A percentile compares a stretch with the other conserved stretches of the same genome.
Conservation (phyloP, 1,140 invertebrate species). For the Drepana arcuata region DNA sequence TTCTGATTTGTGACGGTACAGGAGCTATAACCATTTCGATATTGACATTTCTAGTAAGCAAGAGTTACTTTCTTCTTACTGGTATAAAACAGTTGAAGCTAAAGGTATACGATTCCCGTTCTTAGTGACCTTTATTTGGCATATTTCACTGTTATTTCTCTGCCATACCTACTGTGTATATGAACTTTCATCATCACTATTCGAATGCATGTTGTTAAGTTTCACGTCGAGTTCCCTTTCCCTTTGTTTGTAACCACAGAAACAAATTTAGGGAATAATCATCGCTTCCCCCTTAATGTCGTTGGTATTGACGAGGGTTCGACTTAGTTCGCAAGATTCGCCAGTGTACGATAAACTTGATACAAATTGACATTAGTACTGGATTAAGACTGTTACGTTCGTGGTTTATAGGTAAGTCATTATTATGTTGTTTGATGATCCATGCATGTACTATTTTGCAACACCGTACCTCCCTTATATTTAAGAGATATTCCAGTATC, state of each 20-base stretch:
- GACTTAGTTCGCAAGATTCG: constrained; percentile 13
- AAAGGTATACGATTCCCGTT: no score
- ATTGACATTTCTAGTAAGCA: not conserved
- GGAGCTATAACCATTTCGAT: not conserved
- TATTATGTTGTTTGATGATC: not conserved
- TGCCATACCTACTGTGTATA: not conserved
- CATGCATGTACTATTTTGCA: not conserved
- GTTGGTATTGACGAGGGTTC: constrained; percentile 24
- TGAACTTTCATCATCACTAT: not conserved
- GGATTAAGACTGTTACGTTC: not conserved
- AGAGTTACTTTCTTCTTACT: not conserved
- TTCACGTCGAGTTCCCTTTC: constrained; percentile 1
- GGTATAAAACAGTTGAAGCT: not conserved
- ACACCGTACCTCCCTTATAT: no score
- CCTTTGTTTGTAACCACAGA: constrained; percentile 19
- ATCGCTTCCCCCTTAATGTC: constrained; percentile 11
- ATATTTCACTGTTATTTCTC: constrained; percentile 5
- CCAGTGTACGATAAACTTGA: no score
- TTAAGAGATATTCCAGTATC: not conserved
- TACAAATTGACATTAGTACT: not conserved
- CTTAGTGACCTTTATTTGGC: no score
- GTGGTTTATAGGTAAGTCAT: not conserved
- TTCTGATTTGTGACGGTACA: not conserved
- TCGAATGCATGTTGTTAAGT: constrained; percentile 1
- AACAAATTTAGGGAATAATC: constrained; percentile 22